Percentiles rank a stretch among this genome's conserved stretches.
Evolutionary conservation across 2,888 invertebrate genomes (phyloP).

Genomic region (Carabus problematicus): DNA sequence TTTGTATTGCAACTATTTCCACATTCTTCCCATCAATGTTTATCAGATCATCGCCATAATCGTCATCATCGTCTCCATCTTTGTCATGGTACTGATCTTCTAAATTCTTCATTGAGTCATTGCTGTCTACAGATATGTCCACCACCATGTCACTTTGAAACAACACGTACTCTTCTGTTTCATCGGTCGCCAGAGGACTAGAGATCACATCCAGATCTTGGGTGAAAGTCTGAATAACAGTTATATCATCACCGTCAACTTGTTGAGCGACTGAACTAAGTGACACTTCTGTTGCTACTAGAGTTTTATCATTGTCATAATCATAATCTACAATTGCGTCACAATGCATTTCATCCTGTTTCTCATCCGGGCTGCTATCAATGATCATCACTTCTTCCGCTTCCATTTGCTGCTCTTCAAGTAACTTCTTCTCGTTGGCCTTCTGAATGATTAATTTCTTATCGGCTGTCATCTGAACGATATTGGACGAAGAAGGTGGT

Average conservation of each 20-base stretch:
- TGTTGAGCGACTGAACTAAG: constrained; percentile 66
- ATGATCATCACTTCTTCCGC: constrained; percentile 50
- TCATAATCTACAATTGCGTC: constrained; percentile 67
- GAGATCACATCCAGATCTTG: constrained; percentile 68
- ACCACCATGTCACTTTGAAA: constrained; percentile 69
- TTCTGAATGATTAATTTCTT: constrained; percentile 50
- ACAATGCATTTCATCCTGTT: constrained; percentile 56
- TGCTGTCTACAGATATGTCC: constrained; percentile 65
- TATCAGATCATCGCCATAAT: constrained; percentile 52
- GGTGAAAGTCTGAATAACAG: constrained; percentile 65
- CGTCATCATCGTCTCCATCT: constrained; percentile 54
- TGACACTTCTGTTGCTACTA: constrained; percentile 66
- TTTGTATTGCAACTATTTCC: constrained; percentile 55
- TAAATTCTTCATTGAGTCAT: constrained; percentile 61
- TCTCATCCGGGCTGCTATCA: constrained; percentile 55
- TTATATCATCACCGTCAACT: constrained; percentile 65
- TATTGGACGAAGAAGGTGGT: constrained; percentile 48
- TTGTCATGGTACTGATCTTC: constrained; percentile 56
- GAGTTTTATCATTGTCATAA: constrained; percentile 65
- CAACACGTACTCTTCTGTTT: constrained; percentile 69
- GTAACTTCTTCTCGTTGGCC: constrained; percentile 49
- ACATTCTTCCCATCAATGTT: constrained; percentile 51
- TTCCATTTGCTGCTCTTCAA: constrained; percentile 47
- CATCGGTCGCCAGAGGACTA: constrained; percentile 66
- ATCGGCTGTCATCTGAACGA: constrained; percentile 47